phyloP scores from a whole-genome alignment of 2,797 vertebrate genomes.

The Sebastes minor region DNA sequence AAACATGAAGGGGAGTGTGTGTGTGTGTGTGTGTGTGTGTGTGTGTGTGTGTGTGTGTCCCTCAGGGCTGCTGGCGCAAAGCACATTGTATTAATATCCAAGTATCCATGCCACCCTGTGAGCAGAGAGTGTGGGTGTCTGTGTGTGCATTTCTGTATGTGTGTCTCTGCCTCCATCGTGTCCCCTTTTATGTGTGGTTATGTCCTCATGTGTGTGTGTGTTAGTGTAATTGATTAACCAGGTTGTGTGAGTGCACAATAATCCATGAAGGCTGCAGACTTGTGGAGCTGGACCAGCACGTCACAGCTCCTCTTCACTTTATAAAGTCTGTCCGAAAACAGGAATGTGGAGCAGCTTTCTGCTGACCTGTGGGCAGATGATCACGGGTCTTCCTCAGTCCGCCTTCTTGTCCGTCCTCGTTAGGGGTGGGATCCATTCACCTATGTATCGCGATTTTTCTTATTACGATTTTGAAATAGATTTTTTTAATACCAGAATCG shows the following conservation, averaged over 20 bases:
- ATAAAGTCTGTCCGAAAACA: neutral
- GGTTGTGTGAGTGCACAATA: constrained; percentile 14
- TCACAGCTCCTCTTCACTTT: neutral
- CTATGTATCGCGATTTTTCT: too few species aligned
- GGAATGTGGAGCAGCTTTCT: neutral
- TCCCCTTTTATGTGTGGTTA: constrained; percentile 1
- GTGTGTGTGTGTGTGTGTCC: constrained; percentile 37
- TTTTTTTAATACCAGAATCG: too few species aligned
- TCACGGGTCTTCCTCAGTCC: neutral
- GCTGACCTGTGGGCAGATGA: neutral
- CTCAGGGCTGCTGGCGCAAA: constrained; percentile 73
- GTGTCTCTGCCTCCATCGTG: constrained; percentile 10
- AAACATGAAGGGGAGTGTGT: constrained; percentile 76
- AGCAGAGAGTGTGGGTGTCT: constrained; percentile 30
- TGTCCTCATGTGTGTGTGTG: neutral
- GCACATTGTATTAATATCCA: constrained; percentile 78
- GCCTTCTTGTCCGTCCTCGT: neutral
- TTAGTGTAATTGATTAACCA: constrained; percentile 34
- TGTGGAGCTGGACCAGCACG: neutral
- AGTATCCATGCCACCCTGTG: constrained; percentile 60
- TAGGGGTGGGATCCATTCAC: too few species aligned
- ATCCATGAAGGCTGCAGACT: constrained; percentile 14
- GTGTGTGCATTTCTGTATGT: constrained; percentile 11
- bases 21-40: constrained; percentile 10
- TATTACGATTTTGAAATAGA: too few species aligned